Conservation (phyloP, 2,113 vertebrate genomes). For the Apaloderma vittatum region DNA sequence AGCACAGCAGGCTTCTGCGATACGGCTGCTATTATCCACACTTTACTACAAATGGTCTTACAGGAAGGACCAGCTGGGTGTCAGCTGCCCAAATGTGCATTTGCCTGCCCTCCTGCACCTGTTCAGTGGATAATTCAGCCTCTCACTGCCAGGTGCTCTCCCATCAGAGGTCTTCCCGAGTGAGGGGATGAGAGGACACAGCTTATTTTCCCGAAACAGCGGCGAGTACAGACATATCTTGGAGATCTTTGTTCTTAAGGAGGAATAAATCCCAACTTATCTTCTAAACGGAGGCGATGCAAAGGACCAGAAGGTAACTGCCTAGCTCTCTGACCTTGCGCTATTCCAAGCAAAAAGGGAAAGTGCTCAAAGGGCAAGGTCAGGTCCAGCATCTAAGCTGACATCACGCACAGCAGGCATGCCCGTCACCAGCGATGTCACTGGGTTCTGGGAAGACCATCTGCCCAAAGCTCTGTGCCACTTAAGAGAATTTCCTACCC, state of each 20-base stretch:
- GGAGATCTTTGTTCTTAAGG: not conserved
- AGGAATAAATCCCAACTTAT: not conserved
- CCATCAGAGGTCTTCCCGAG: not conserved
- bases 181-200: fast-evolving
- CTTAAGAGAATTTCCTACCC: not conserved
- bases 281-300: not conserved
- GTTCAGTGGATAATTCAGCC: not conserved
- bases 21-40: fast-evolving
- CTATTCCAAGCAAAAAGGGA: not conserved
- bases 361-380: not conserved
- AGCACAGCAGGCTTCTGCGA: not conserved
- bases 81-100: not conserved
- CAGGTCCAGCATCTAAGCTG: not conserved
- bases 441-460: not conserved
- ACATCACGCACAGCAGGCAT: not conserved
- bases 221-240: not conserved
- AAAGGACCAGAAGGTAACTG: not conserved
- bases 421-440: not conserved
- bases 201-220: not conserved
- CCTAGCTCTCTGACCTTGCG: fast-evolving
- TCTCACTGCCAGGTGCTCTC: not conserved
- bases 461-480: not conserved
- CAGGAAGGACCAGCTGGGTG: not conserved
- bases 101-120: not conserved
- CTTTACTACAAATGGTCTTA: not conserved